Percentiles rank a stretch among this genome's conserved stretches.
These are phyloP conservation scores for Chloromyia formosa DNA, from an alignment of 2,888 invertebrate genomes.

Conservation along the genomic window DNA sequence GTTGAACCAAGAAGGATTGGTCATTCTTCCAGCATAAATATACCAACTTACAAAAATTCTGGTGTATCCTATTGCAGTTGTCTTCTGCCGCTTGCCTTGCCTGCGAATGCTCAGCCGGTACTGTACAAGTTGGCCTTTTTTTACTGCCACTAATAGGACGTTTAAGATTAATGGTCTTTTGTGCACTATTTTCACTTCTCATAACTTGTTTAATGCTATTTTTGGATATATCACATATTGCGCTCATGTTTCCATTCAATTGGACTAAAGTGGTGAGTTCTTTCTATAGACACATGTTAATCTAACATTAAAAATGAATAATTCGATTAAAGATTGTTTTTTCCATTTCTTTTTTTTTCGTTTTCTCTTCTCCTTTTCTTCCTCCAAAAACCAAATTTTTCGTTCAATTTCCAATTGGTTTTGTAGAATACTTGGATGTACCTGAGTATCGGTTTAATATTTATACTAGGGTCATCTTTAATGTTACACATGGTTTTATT, in stretches of 20 bases:
- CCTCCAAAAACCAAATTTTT: not conserved
- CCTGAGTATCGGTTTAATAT: constrained; percentile 76
- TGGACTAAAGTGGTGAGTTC: constrained; percentile 79
- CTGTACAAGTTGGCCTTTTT: constrained; percentile 78
- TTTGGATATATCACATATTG: constrained; percentile 81
- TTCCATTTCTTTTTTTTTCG: constrained; percentile 28
- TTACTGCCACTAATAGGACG: constrained; percentile 79
- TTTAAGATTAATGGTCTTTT: constrained; percentile 80
- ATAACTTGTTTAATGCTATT: constrained; percentile 79
- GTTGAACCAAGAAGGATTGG: no score
- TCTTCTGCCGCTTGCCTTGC: constrained; percentile 77
- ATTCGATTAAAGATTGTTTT: constrained; percentile 46
- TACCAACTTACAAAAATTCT: not conserved
- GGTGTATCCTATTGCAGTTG: constrained; percentile 65
- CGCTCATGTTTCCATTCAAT: constrained; percentile 80
- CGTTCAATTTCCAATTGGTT: constrained; percentile 32
- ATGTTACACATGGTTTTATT: constrained; percentile 74
- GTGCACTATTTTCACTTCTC: constrained; percentile 77
- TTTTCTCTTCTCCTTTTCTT: constrained; percentile 20
- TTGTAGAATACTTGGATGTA: constrained; percentile 77
- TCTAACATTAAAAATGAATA: constrained; percentile 21
- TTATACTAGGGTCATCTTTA: constrained; percentile 75
- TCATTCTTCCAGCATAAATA: no score
- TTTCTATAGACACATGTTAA: constrained; percentile 39
- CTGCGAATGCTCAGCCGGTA: constrained; percentile 79